Percentiles rank a stretch among this genome's conserved stretches.
These are phyloP conservation scores for Lepidonotus clava DNA, from an alignment of 2,888 invertebrate species.

Conservation along the genomic window DNA sequence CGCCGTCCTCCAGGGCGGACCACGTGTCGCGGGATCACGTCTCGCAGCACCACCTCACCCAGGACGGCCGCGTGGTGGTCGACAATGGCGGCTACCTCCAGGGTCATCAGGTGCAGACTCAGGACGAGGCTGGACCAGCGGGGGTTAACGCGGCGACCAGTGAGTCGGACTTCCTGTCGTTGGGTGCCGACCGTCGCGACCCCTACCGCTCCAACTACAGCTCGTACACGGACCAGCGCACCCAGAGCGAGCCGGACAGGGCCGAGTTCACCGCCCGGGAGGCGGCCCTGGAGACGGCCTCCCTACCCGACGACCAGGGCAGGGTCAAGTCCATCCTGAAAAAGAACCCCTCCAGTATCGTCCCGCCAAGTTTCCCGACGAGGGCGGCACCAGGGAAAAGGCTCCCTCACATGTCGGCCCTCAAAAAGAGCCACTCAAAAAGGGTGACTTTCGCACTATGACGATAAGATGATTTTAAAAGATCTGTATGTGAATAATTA, in stretches of 20 bases:
- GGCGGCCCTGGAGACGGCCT: neutral
- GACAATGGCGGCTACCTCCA: neutral
- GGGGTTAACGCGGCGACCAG: neutral
- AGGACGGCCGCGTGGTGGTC: neutral
- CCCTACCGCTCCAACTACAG: constrained; percentile 17
- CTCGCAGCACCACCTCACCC: neutral
- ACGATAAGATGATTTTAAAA: no score
- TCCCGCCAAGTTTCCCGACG: neutral
- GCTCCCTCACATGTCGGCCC: neutral
- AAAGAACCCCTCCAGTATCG: neutral
- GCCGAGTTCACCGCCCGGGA: neutral
- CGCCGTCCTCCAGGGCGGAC: neutral
- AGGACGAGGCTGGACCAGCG: no score
- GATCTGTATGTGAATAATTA: no score
- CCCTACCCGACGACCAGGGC: neutral
- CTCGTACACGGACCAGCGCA: constrained; percentile 18
- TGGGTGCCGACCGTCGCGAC: neutral
- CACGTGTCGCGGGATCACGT: neutral
- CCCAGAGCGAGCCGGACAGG: constrained; percentile 4
- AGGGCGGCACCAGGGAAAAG: neutral
- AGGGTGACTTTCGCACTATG: constrained; percentile 10
- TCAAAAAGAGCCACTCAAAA: neutral
- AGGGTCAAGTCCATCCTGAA: constrained; percentile 17
- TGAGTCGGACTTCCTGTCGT: neutral
- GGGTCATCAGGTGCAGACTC: neutral